A percentile compares a stretch with the other conserved stretches of the same genome.
phyloP scores from a whole-genome alignment of 2,797 vertebrate species.

The Lophius americanus region DNA sequence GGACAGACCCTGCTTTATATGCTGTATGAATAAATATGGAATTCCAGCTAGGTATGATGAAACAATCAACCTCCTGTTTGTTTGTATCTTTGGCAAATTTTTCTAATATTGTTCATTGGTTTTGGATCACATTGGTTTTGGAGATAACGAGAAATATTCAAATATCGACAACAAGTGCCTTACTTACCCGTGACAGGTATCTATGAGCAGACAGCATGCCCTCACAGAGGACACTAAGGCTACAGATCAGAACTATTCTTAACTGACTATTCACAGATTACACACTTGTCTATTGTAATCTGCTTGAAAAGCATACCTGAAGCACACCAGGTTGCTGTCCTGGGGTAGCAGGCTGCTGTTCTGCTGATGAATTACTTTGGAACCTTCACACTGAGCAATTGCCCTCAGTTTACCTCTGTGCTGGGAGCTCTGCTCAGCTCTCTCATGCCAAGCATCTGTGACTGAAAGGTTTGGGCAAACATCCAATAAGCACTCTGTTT shows the following conservation, averaged over 20 bases:
- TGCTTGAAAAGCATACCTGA: conserved; percentile 67
- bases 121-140: too few species aligned
- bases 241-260: conserved; percentile 63
- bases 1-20: too few species aligned
- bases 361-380: conserved; percentile 74
- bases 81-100: too few species aligned
- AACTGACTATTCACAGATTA: conserved; percentile 63
- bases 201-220: conserved; percentile 24
- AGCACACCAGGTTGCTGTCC: conserved; percentile 62
- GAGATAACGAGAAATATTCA: too few species aligned
- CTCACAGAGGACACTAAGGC: conserved; percentile 43
- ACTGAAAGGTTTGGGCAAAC: conserved; percentile 54
- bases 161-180: too few species aligned
- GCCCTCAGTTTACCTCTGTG: conserved; percentile 71
- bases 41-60: too few species aligned
- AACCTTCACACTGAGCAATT: conserved; percentile 67
- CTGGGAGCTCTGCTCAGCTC: conserved; percentile 55
- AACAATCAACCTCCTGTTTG: too few species aligned
- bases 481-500: conserved; percentile 52
- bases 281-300: conserved; percentile 58
- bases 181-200: not conserved
- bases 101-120: too few species aligned
- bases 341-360: conserved; percentile 67
- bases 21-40: too few species aligned
- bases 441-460: conserved; percentile 64